Evolutionary conservation across 2,888 invertebrate genomes (phyloP), one percentile per base, ranked within the genome.

Genomic region (Belgica antarctica): DNA sequence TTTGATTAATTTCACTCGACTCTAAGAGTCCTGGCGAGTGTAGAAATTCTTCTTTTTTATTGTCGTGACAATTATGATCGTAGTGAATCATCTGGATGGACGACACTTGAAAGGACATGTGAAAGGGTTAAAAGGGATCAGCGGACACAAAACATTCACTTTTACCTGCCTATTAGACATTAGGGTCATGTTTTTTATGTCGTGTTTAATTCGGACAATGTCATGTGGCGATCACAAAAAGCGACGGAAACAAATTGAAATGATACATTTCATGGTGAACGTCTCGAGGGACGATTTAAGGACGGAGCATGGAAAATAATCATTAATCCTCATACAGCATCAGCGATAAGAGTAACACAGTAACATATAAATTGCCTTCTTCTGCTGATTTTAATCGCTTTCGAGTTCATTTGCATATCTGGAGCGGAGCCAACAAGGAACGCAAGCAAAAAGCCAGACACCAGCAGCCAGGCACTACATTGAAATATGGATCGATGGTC

Each of bases 261-360:
- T 62, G 62, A 62, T 62, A 28, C 62, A 62, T 31, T 24, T n/a
- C n/a, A n/a, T n/a, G n/a, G n/a, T n/a, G 27, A 22, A 15, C 17
- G 10, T 62, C 34, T 62, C 62, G 24, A 8, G 34, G 34, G 34
- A 62, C 36, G 34, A 62, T 34, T 31, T 34, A 62, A 62, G 34
- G 12, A n/a, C 12, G 62, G 5, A 15, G 22, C 19, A 61, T 15
- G 61, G 31, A 19, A 22, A 17, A 8, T 22, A 17, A 63, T 63
- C 63, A 65, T 65, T 65, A 65, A 65, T 65, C 65, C 65, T 65
- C 1, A 12, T 59, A 25, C 12, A 41, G 65, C 15, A 65, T 65
- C 65, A 63, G 52, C 34, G 34, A 65, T 47, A 65, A 47, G 36
- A 17, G 12, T 46, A 47, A 24, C 46, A 65, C 46, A 46, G 65